A percentile compares a stretch with the other conserved stretches of the same genome.
These are phyloP conservation scores for Pseudoips prasinana DNA, from an alignment of 2,888 invertebrate species.

Conservation along the genomic window DNA sequence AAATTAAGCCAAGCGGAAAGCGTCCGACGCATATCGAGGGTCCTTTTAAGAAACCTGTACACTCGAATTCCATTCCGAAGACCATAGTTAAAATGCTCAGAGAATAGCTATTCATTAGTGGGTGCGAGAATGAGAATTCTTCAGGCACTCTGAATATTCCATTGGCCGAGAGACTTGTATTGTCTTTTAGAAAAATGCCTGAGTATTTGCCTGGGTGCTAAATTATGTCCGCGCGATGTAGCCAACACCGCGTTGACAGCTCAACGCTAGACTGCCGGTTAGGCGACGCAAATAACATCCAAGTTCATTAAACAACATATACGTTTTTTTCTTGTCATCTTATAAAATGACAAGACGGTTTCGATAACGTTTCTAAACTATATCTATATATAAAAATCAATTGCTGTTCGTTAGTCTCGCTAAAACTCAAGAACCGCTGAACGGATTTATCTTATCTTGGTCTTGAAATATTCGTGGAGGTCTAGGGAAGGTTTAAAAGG, in stretches of 20 bases:
- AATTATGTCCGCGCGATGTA: constrained; percentile 66
- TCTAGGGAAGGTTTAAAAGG: no score
- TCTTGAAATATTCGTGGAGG: no score
- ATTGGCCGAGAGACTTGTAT: constrained; percentile 69
- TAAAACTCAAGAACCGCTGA: no score
- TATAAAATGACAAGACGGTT: no score
- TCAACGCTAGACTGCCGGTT: constrained; percentile 38
- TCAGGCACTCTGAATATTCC: constrained; percentile 77
- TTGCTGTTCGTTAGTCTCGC: no score
- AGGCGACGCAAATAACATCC: constrained; percentile 44
- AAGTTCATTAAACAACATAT: constrained; percentile 61
- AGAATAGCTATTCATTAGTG: constrained; percentile 82
- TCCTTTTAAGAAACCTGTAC: constrained; percentile 81
- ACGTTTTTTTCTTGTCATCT: no score
- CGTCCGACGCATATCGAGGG: constrained; percentile 73
- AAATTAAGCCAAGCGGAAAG: constrained; percentile 78
- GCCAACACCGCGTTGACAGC: constrained; percentile 47
- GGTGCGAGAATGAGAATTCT: constrained; percentile 81
- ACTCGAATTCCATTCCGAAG: constrained; percentile 76
- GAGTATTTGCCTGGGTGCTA: constrained; percentile 59
- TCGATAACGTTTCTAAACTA: no score
- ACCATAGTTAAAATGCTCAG: constrained; percentile 80
- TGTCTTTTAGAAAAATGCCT: constrained; percentile 78
- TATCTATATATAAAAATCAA: no score
- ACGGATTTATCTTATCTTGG: no score